A percentile compares a stretch with the other conserved stretches of the same genome.
These are phyloP conservation scores for Sula dactylatra DNA, from an alignment of 2,113 vertebrate genomes.

Conservation along the genomic window DNA sequence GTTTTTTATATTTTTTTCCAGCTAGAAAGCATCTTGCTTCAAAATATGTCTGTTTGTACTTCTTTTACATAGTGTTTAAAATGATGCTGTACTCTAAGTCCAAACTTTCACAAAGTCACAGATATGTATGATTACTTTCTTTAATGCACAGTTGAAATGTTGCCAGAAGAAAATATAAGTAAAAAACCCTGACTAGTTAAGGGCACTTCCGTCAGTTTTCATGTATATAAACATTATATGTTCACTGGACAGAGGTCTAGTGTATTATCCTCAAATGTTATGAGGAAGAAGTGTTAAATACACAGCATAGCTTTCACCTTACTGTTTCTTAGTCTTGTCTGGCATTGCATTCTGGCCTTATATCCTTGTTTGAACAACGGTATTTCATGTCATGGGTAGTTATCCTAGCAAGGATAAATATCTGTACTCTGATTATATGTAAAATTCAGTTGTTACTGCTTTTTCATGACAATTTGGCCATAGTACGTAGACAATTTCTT, in stretches of 20 bases:
- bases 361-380: not conserved
- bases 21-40: not conserved
- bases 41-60: not conserved
- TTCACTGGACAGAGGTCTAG: not conserved
- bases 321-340: not conserved
- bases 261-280: not conserved
- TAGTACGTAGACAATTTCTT: not conserved
- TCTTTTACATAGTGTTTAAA: not conserved
- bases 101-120: not conserved
- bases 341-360: not conserved
- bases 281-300: not conserved
- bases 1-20: not conserved
- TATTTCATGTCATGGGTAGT: not conserved
- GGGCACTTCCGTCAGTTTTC: not conserved
- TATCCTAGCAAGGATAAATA: not conserved
- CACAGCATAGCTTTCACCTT: not conserved
- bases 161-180: not conserved
- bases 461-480: not conserved
- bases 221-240: not conserved
- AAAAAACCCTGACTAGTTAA: not conserved
- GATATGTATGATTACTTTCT: not conserved
- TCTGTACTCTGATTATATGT: not conserved
- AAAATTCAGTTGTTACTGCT: not conserved
- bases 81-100: not conserved
- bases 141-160: not conserved